Conservation (phyloP, 2,113 vertebrate genomes). For the Pollachius pollachius region DNA sequence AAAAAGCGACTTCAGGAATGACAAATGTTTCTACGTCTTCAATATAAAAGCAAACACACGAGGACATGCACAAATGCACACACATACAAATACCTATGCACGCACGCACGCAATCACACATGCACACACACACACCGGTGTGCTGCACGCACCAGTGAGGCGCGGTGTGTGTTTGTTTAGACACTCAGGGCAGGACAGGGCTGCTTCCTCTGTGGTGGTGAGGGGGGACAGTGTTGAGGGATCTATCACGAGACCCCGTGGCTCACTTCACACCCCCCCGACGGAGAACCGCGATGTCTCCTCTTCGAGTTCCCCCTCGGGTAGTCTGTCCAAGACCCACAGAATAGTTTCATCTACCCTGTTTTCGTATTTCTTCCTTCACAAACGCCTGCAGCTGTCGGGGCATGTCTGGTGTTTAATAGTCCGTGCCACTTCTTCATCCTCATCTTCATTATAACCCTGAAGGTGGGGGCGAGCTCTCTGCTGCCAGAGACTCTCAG, state of each 20-base stretch:
- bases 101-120: constrained; percentile 8
- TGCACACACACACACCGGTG: constrained; percentile 3
- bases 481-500: too few species aligned
- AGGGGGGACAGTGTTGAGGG: constrained; percentile 33
- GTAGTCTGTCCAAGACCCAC: background rate
- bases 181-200: constrained; percentile 44
- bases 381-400: background rate
- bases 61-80: background rate
- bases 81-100: constrained; percentile 1
- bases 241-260: constrained; percentile 10
- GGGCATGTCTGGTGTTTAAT: background rate
- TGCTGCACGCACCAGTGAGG: constrained; percentile 16
- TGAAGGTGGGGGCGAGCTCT: too few species aligned
- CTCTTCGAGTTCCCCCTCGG: constrained; percentile 40
- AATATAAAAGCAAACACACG: too few species aligned
- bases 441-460: too few species aligned
- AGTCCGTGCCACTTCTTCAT: too few species aligned
- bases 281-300: constrained; percentile 13
- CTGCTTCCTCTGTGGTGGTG: constrained; percentile 42
- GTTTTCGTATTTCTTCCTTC: too few species aligned
- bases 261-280: constrained; percentile 40
- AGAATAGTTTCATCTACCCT: too few species aligned
- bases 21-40: too few species aligned
- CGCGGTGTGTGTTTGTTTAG: constrained; percentile 53
- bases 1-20: too few species aligned